Conservation (phyloP, 2,888 invertebrate species). For the Tachina lurida region DNA sequence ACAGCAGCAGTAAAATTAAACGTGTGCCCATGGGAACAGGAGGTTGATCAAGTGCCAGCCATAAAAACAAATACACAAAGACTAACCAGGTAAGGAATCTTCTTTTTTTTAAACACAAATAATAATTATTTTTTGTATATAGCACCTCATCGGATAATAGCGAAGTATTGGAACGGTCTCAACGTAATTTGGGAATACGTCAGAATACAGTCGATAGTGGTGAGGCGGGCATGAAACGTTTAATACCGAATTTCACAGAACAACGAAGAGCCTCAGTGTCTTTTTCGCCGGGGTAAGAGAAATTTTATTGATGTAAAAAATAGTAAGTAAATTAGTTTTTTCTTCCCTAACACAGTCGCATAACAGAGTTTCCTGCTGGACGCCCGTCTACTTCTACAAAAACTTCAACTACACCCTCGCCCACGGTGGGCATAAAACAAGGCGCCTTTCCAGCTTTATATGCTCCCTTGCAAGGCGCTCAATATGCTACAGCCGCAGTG, state of each 20-base stretch:
- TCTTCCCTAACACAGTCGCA: conserved; percentile 70
- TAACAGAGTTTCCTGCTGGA: conserved; percentile 77
- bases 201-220: conserved; percentile 88
- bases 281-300: conserved; percentile 79
- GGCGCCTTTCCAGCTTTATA: conserved; percentile 70
- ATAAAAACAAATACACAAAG: conserved; percentile 73
- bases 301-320: too few relatives aligned
- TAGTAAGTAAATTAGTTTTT: too few relatives aligned
- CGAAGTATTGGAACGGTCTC: conserved; percentile 85
- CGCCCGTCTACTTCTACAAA: conserved; percentile 70
- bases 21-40: conserved; percentile 81
- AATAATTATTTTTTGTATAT: neutral
- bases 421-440: conserved; percentile 73
- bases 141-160: conserved; percentile 87
- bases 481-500: conserved; percentile 64
- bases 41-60: conserved; percentile 63
- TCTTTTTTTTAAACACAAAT: neutral
- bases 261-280: conserved; percentile 82
- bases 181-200: conserved; percentile 86
- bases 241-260: conserved; percentile 80
- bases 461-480: conserved; percentile 69
- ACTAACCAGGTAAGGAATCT: conserved; percentile 75
- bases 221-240: conserved; percentile 83
- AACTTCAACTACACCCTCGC: conserved; percentile 76
- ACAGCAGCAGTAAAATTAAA: conserved; percentile 77